Base-by-base conservation (phyloP, 2,113 vertebrate genomes). In the Phalacrocorax aristotelis region DNA sequence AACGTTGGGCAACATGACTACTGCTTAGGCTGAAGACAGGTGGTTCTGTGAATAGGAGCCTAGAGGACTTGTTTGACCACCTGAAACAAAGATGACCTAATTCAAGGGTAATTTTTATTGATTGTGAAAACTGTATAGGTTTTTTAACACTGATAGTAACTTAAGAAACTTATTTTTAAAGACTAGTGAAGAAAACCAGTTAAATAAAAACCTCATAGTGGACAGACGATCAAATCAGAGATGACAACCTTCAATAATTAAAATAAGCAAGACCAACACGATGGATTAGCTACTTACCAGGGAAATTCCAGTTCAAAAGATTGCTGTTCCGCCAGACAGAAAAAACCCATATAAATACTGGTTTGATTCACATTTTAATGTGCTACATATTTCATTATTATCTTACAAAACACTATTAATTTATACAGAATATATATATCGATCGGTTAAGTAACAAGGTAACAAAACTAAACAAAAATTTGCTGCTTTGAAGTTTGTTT, bases 311-410 rank as follows among this genome's bases (percentile, higher is more conserved):
- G 9, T 88, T 76, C 19, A 62, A 83, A 30, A 2, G 19, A 76
- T 27, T 78, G 26, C 2, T 83, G 25, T 51, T 83, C 38, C 38
- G 13, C 14, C 76, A 74, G 25, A 64, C 22, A 69, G 36, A 57
- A 76, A 72, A 32, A 7, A 62, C 44, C 19, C 18, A 30, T 13
- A 62, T 4, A 72, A 87, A 88, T 61, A 78, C 12, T 17, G 19
- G 5, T 90, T 86, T 79, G 20, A 72, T 89, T 92, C 26, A 93
- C 77, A 95, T 91, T 94, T 96, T 83, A 64, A 90, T 90, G 65
- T 61, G 44, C 12, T 40, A 57, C 22, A 6, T 61, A 57, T 89
- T 95, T 65, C 26, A 69, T 36, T 72, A 51, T 75, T 46, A 55
- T 54, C 29, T 84, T 68, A 86, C 32, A 82, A 10, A 76, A 69